Base-by-base conservation (phyloP, 2,888 invertebrate genomes). In the Carterocephalus palaemon region DNA sequence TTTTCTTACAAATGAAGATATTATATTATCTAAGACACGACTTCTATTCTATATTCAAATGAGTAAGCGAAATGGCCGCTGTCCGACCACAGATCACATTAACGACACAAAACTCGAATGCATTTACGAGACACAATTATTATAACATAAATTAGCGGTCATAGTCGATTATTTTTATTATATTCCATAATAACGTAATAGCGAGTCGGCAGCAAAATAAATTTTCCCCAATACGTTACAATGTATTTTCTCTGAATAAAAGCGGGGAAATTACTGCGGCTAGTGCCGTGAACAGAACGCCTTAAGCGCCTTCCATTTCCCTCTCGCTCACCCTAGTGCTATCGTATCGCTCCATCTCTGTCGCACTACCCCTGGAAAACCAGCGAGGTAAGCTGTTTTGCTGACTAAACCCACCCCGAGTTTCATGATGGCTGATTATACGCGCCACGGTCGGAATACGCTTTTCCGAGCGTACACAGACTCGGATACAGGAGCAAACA, bases 381-480 rank as follows among this genome's bases (percentile, higher is more conserved):
- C 52, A 59, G 83, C 86, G 86, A 76, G 64, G 61, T 74, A 83
- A 70, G 80, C 70, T 71, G 67, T 76, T 87, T 77, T 67, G 60
- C 52, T 54, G 62, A 59, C 60, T 57, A 56, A 67, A 58, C 52
- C 51, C 64, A 57, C 70, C 77, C 69, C 66, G 78, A 75, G 67
- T 79, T 74, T 72, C 85, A 88, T 88, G 83, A 88, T 88, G 77
- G 87, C 85, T 82, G 87, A 88, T 88, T 85, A 87, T 87, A 86
- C 85, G 70, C 75, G 80, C 77, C 81, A 72, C 62, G 80, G 73
- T 62, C 70, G 62, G 63, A 56, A 83, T 65, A 62, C 78, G 67
- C 56, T 75, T 77, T 76, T 56, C 72, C 65, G 48, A 48, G 47
- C 51, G 48, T 46, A 60, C 56, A 52, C 50, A 64, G 56, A 74